A percentile compares a stretch with the other conserved stretches of the same genome.
phyloP scores from a whole-genome alignment of 2,888 invertebrate species.

The Phengaris alcon region DNA sequence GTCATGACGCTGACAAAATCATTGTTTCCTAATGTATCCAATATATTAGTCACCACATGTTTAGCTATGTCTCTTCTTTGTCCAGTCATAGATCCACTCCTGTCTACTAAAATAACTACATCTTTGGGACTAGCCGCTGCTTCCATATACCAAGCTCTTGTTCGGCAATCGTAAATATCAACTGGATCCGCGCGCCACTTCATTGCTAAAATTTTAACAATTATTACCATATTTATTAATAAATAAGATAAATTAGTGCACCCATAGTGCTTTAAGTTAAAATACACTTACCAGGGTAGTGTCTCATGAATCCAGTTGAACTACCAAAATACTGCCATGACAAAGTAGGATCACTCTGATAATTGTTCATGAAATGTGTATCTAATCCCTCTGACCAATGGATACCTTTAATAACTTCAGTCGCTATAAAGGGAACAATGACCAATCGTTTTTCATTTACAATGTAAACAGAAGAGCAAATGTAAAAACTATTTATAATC shows the following conservation, averaged over 20 bases:
- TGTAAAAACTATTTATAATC: slow-evolving; percentile 7
- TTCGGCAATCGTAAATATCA: slow-evolving; percentile 97
- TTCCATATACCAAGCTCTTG: slow-evolving; percentile 97
- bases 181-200: slow-evolving; percentile 89
- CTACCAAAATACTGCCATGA: slow-evolving; percentile 99
- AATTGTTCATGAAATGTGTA: slow-evolving; percentile 91
- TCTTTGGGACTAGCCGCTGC: slow-evolving; percentile 99
- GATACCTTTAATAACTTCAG: slow-evolving; percentile 93
- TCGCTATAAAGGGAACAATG: slow-evolving; percentile 73
- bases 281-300: slow-evolving; percentile 88
- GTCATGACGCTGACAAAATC: slow-evolving; percentile 98
- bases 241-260: neutral
- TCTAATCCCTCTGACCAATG: slow-evolving; percentile 97
- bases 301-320: slow-evolving; percentile 97
- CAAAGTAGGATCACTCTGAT: slow-evolving; percentile 90
- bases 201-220: slow-evolving; percentile 82
- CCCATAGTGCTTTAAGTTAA: neutral
- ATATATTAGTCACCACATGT: slow-evolving; percentile 91
- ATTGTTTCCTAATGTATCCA: slow-evolving; percentile 97
- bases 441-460: neutral
- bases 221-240: slow-evolving; percentile 49
- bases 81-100: slow-evolving; percentile 95
- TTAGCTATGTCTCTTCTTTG: slow-evolving; percentile 92
- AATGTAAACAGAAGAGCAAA: neutral
- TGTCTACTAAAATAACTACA: slow-evolving; percentile 89